Evolutionary conservation across 1,140 invertebrate genomes (phyloP).

Genomic region (Listronotus bonariensis): DNA sequence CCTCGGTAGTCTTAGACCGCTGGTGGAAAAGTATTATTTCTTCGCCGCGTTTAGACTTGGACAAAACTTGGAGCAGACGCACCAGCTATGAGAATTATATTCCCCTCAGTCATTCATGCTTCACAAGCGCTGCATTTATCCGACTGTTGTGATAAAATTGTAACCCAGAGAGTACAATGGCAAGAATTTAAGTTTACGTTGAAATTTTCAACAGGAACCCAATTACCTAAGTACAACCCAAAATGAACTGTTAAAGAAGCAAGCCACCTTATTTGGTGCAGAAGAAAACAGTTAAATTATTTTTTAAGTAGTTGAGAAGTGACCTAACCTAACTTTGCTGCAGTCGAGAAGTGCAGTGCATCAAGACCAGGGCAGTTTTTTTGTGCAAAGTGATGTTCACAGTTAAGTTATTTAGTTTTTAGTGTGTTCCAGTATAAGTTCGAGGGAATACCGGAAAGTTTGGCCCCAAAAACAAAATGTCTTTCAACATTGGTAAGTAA

Average conservation of each 20-base stretch:
- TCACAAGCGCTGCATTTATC: slow-evolving; percentile 1
- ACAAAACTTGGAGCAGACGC: slow-evolving; percentile 8
- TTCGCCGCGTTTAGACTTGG: not conserved
- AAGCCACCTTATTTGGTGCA: not conserved
- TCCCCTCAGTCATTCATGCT: slow-evolving; percentile 8
- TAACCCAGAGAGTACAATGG: slow-evolving; percentile 9
- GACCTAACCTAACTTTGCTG: slow-evolving; percentile 14
- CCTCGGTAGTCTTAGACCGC: not conserved
- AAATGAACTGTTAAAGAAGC: not conserved
- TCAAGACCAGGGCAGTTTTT: not conserved
- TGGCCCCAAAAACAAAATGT: too few species aligned
- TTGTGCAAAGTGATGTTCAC: not conserved
- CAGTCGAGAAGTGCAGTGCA: slow-evolving; percentile 3
- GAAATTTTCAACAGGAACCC: not conserved
- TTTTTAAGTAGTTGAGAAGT: slow-evolving; percentile 4
- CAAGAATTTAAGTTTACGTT: slow-evolving; percentile 6
- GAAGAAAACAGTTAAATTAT: not conserved
- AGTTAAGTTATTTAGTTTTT: not conserved
- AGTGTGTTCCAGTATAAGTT: too few species aligned
- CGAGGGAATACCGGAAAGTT: too few species aligned
- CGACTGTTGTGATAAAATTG: not conserved
- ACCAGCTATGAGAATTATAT: not conserved
- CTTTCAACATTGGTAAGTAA: too few species aligned
- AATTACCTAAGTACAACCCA: not conserved
- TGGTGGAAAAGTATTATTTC: not conserved